A percentile compares a stretch with the other conserved stretches of the same genome.
Evolutionary conservation across 2,797 vertebrate species (phyloP).

Genomic region (Thunnus albacares): DNA sequence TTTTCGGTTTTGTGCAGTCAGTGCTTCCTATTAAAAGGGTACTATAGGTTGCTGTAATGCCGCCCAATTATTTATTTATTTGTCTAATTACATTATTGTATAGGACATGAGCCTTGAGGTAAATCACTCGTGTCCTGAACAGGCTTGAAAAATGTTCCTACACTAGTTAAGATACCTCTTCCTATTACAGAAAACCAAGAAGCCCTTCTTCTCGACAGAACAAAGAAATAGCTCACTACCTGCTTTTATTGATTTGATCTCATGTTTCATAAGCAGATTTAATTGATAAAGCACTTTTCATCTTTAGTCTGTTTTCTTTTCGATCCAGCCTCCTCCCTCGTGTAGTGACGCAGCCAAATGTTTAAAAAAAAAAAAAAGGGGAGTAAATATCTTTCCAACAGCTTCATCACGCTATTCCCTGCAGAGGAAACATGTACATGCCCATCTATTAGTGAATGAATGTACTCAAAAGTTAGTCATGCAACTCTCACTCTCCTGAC

Average conservation of each 20-base stretch:
- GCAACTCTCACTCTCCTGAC: constrained; percentile 55
- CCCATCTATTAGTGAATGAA: constrained; percentile 55
- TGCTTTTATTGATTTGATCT: constrained; percentile 15
- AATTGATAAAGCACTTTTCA: constrained; percentile 8
- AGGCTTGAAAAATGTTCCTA: neutral
- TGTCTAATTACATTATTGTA: constrained; percentile 10
- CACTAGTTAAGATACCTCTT: neutral
- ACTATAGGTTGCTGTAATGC: constrained; percentile 16
- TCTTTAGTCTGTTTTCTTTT: constrained; percentile 7
- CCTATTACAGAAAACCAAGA: neutral
- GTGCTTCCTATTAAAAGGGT: constrained; percentile 38
- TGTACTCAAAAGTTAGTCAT: constrained; percentile 52
- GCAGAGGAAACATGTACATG: constrained; percentile 48
- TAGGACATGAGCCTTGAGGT: neutral
- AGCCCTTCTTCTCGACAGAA: neutral
- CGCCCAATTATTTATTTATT: constrained; percentile 11
- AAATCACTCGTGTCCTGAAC: neutral
- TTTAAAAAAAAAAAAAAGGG: neutral
- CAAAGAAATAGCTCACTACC: constrained; percentile 2
- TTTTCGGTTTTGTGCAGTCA: constrained; percentile 48
- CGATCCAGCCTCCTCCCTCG: neutral
- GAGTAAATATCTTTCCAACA: constrained; percentile 37
- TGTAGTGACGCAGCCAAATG: neutral
- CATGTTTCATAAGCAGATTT: constrained; percentile 15
- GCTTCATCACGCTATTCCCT: constrained; percentile 41